Conservation (phyloP, 2,113 vertebrate species). For the Pampusana beccarii region DNA sequence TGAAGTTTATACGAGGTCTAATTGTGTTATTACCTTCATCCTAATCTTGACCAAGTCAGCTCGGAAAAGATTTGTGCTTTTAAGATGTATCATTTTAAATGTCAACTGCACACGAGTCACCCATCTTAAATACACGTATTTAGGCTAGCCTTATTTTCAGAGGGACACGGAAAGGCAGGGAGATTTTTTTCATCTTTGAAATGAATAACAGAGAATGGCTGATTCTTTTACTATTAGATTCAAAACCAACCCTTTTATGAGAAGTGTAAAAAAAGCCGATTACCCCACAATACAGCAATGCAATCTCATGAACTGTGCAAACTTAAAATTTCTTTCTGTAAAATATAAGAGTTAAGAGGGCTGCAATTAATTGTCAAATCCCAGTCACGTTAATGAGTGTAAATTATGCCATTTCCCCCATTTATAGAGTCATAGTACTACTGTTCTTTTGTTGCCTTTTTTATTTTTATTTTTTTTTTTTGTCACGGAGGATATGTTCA, state of each 20-base stretch:
- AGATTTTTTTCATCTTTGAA: neutral
- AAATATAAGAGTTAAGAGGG: neutral
- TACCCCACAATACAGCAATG: neutral
- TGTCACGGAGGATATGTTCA: accelerated
- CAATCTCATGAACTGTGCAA: neutral
- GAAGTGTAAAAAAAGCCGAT: neutral
- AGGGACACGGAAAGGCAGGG: neutral
- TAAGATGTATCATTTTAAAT: neutral
- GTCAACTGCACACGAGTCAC: neutral
- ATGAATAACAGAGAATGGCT: neutral
- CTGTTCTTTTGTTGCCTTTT: neutral
- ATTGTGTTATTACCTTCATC: neutral
- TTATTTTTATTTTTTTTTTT: neutral
- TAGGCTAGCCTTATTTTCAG: neutral
- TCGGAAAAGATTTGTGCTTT: neutral
- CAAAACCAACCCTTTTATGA: neutral
- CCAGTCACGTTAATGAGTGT: neutral
- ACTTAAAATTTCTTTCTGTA: neutral
- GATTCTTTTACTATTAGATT: neutral
- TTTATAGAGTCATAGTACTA: neutral
- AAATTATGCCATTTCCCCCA: neutral
- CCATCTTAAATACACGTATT: neutral
- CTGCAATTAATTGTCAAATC: neutral
- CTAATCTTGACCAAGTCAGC: neutral
- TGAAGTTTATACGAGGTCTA: neutral